Evolutionary conservation across 2,888 invertebrate species (phyloP).

Genomic region (Tipula helvola): DNA sequence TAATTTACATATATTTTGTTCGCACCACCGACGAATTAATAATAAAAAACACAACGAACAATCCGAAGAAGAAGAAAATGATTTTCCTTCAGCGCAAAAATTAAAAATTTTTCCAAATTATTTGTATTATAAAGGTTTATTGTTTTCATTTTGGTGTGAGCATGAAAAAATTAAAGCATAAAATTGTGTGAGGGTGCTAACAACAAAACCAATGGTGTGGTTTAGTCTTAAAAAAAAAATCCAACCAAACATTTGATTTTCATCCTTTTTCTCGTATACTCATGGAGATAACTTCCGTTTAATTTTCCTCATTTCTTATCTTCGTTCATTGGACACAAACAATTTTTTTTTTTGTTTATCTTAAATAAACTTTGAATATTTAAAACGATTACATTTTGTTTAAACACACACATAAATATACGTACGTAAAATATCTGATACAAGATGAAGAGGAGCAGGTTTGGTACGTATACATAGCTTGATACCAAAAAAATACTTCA

Average conservation of each 20-base stretch:
- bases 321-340: background rate
- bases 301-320: background rate
- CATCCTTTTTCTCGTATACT: background rate
- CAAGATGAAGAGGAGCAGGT: background rate
- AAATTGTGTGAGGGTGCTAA: background rate
- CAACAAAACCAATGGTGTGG: background rate
- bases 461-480: background rate
- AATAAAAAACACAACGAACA: background rate
- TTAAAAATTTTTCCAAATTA: background rate
- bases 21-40: background rate
- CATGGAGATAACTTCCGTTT: background rate
- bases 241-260: background rate
- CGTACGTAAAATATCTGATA: background rate
- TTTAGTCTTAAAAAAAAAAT: background rate
- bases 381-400: background rate
- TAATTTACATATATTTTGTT: background rate
- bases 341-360: background rate
- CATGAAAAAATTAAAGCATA: background rate
- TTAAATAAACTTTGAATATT: conserved; percentile 4
- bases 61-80: background rate
- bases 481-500: background rate
- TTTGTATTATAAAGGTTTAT: background rate
- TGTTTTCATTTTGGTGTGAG: background rate
- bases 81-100: background rate
- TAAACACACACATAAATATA: background rate